Evolutionary conservation across 2,888 invertebrate genomes (phyloP).

Genomic region (Tridacna crocea): DNA sequence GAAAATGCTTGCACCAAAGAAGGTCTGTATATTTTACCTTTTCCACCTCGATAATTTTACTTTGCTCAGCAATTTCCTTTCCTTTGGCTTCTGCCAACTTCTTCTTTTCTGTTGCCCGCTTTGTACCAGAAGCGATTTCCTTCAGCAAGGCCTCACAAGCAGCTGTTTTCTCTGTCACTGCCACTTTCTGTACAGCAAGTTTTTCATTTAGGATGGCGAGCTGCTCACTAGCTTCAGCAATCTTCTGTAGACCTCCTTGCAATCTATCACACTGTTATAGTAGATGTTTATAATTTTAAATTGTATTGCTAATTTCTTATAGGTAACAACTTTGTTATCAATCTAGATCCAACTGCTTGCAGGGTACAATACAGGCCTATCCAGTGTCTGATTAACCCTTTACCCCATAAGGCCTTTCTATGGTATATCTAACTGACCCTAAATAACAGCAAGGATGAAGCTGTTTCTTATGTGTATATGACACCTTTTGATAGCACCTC

Average conservation of each 20-base stretch:
- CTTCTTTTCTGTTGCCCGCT: constrained; percentile 90
- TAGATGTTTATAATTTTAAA: neutral
- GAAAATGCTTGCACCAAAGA: neutral
- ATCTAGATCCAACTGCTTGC: too few species aligned
- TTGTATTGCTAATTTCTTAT: neutral
- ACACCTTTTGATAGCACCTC: too few species aligned
- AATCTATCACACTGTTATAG: constrained; percentile 88
- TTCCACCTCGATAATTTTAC: constrained; percentile 91
- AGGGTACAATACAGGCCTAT: too few species aligned
- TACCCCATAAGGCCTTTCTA: too few species aligned
- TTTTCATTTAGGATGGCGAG: constrained; percentile 91
- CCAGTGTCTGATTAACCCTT: too few species aligned
- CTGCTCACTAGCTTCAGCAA: constrained; percentile 93
- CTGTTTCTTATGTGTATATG: too few species aligned
- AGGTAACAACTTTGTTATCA: too few species aligned
- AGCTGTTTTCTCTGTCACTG: constrained; percentile 92
- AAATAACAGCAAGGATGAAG: too few species aligned
- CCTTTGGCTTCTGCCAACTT: constrained; percentile 92
- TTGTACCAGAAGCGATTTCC: constrained; percentile 88
- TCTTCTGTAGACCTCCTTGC: constrained; percentile 90
- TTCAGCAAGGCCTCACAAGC: constrained; percentile 92
- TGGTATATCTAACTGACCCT: too few species aligned
- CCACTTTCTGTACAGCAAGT: constrained; percentile 92
- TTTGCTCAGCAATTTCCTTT: constrained; percentile 92
- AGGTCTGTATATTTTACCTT: constrained; percentile 85